phyloP scores from a whole-genome alignment of 2,888 invertebrate species.

The Melipona bicolor region DNA sequence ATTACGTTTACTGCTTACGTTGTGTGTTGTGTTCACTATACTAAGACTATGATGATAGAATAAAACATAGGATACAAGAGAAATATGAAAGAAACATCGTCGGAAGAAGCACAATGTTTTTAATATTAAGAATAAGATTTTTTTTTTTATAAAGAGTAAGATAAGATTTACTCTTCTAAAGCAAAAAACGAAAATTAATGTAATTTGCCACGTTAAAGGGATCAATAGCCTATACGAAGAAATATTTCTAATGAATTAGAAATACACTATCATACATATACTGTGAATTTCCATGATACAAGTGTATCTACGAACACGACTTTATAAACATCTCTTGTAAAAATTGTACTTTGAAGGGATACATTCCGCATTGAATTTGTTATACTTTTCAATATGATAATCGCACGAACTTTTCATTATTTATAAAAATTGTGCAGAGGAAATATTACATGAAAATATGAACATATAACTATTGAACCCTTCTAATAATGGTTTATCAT shows the following conservation, averaged over 20 bases:
- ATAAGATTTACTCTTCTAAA: not conserved
- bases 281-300: not conserved
- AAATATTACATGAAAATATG: not conserved
- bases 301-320: not conserved
- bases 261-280: not conserved
- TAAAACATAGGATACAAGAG: not conserved
- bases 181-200: not conserved
- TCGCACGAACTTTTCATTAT: not conserved
- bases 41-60: not conserved
- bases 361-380: not conserved
- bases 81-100: not conserved
- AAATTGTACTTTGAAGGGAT: not conserved
- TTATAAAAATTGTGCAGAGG: not conserved
- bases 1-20: not conserved
- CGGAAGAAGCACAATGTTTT: constrained; percentile 19
- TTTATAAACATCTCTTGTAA: not conserved
- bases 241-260: not conserved
- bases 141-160: not conserved
- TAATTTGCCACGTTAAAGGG: constrained; percentile 26
- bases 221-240: constrained; percentile 28
- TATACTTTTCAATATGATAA: not conserved
- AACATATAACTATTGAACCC: constrained; percentile 31
- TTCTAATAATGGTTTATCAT: constrained; percentile 25
- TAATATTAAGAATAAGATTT: not conserved
- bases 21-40: not conserved